Conservation (phyloP, 2,797 vertebrate genomes). For the Helicolenus hilgendorfi region DNA sequence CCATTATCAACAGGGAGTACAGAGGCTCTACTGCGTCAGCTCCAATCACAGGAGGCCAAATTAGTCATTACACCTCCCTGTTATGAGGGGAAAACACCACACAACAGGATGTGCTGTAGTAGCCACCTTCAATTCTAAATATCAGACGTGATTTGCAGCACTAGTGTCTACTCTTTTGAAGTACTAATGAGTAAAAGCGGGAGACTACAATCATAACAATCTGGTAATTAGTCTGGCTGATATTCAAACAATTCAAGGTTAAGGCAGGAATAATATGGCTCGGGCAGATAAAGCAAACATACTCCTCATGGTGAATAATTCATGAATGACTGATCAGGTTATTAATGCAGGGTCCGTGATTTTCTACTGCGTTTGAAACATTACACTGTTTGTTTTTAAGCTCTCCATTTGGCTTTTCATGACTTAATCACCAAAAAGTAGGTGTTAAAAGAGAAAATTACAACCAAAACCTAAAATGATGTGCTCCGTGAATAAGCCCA, state of each 20-base stretch:
- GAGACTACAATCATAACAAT: background rate
- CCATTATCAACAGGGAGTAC: background rate
- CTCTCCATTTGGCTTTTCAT: background rate
- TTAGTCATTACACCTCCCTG: background rate
- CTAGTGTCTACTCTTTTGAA: conserved; percentile 12
- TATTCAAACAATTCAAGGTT: conserved; percentile 47
- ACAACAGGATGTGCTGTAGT: background rate
- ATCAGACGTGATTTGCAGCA: background rate
- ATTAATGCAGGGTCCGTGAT: conserved; percentile 20
- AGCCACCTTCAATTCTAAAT: background rate
- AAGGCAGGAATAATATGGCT: background rate
- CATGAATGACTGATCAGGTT: conserved; percentile 27
- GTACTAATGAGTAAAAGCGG: conserved; percentile 12
- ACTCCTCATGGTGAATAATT: conserved; percentile 36
- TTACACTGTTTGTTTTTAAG: conserved; percentile 4
- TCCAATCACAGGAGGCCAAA: background rate
- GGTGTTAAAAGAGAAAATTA: background rate
- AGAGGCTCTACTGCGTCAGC: background rate
- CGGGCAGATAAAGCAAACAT: conserved; percentile 29
- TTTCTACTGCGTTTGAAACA: conserved; percentile 7
- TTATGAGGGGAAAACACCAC: background rate
- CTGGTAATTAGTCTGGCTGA: background rate
- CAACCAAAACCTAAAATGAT: background rate
- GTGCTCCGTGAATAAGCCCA: background rate
- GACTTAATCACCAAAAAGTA: background rate